Percentiles rank a stretch among this genome's conserved stretches.
These are phyloP conservation scores for Saturnia pavonia DNA, from an alignment of 2,888 invertebrate genomes.

Conservation along the genomic window DNA sequence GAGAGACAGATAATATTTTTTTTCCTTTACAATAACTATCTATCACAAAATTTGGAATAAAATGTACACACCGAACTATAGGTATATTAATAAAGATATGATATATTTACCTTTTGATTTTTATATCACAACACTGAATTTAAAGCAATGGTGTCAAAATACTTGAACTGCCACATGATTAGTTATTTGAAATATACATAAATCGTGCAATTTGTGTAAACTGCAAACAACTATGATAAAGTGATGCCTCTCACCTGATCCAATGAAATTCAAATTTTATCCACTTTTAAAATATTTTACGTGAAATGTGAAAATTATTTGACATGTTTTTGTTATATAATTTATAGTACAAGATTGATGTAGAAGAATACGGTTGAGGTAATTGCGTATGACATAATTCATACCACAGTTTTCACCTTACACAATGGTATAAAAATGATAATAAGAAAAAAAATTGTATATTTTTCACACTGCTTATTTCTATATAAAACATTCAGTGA, in stretches of 20 bases:
- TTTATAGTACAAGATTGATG: too few species aligned
- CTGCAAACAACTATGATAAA: background rate
- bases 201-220: background rate
- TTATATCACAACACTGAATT: constrained; percentile 5
- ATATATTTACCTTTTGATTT: constrained; percentile 9
- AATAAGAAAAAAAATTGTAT: too few species aligned
- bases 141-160: background rate
- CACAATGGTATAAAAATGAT: too few species aligned
- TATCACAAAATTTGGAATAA: too few species aligned
- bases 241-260: background rate
- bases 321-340: background rate
- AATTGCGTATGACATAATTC: too few species aligned
- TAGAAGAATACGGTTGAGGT: too few species aligned
- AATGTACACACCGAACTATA: too few species aligned
- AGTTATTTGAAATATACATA: background rate
- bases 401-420: too few species aligned
- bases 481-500: too few species aligned
- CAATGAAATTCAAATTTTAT: background rate
- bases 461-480: too few species aligned
- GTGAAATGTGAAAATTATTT: background rate
- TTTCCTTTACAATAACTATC: too few species aligned
- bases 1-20: too few species aligned
- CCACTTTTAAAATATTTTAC: background rate
- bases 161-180: background rate
- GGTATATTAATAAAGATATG: background rate